phyloP scores from a whole-genome alignment of 1,140 invertebrate genomes.

The Drosophila fuyamai region DNA sequence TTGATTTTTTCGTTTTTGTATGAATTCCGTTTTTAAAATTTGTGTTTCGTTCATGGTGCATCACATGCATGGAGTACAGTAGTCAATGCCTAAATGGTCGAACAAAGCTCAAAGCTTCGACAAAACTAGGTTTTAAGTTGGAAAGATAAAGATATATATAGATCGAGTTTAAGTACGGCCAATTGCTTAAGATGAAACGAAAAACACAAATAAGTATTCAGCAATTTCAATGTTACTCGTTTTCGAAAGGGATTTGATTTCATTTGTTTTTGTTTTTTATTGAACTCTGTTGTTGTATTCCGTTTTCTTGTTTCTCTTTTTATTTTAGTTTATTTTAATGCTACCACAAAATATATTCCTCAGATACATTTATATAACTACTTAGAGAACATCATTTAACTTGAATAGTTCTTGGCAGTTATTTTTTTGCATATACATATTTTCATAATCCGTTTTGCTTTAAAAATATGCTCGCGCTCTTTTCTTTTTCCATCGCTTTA shows the following conservation, averaged over 20 bases:
- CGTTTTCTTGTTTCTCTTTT: conserved; percentile 20
- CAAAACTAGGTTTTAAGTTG: conserved; percentile 41
- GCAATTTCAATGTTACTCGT: conserved; percentile 22
- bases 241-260: conserved; percentile 28
- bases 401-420: conserved; percentile 82
- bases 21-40: conserved; percentile 40
- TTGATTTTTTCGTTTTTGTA: conserved; percentile 2
- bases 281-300: conserved; percentile 27
- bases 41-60: conserved; percentile 46
- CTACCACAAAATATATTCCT: conserved; percentile 66
- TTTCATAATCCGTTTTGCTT: conserved; percentile 46
- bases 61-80: conserved; percentile 53
- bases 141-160: conserved; percentile 16
- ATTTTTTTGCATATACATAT: conserved; percentile 67
- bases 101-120: conserved; percentile 47
- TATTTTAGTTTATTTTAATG: conserved; percentile 41
- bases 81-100: conserved; percentile 48
- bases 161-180: conserved; percentile 36
- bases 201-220: conserved; percentile 20
- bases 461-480: conserved; percentile 48
- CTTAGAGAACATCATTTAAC: conserved; percentile 77
- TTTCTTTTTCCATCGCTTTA: conserved; percentile 20
- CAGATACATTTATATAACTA: conserved; percentile 65
- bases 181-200: conserved; percentile 23
- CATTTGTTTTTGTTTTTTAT: conserved; percentile 11